Base-by-base conservation (phyloP, 2,797 vertebrate species). In the Sparidentex hasta region DNA sequence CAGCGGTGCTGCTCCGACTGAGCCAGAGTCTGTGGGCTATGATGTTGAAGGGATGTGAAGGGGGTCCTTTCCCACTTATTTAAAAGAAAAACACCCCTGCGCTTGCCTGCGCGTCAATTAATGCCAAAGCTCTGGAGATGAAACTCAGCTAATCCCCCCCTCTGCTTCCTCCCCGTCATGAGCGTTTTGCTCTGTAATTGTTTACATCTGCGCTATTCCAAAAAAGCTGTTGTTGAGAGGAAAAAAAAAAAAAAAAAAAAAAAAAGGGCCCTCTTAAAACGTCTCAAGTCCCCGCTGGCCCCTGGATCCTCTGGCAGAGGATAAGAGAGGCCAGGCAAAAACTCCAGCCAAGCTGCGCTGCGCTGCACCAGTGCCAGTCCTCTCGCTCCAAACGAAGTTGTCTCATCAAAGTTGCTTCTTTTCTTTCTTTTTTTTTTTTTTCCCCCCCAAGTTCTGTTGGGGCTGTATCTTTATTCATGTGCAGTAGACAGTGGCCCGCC, bases 181-280 rank as follows among this genome's bases (percentile, higher is more conserved):
- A 91, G 82, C 62, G 12, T 93, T 95, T 92, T 89, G 85, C 91
- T 87, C 82, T 70, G 83, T 94, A 93, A 94, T 93, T 93, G 93
- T 94, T 95, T 92, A 91, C 94, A 94, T 93, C 82, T 94, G 93
- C 62, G 17, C 82, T 71, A 47, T 84, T 93, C 87, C 84, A 87
- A 91, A 90, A 91, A 90, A 82, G 78, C 80, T 86, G 83, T 75
- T 89, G 85, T 73, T 68, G 38, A 38, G n/a, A n/a, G n/a, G n/a
- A n/a, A n/a, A n/a, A n/a, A n/a, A n/a, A n/a, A n/a, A n/a, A n/a
- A n/a, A n/a, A n/a, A n/a, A n/a, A 27, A 27, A 38, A 38, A 23
- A 63, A 77, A 82, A 84, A 77, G 59, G 54, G 12, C 51, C 48
- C 44, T 80, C 81, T 75, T 72, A 92, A 83, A 85, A 70, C 70